A percentile compares a stretch with the other conserved stretches of the same genome.
These are phyloP conservation scores for Antheraea mylitta DNA, from an alignment of 1,140 invertebrate genomes.

Conservation along the genomic window DNA sequence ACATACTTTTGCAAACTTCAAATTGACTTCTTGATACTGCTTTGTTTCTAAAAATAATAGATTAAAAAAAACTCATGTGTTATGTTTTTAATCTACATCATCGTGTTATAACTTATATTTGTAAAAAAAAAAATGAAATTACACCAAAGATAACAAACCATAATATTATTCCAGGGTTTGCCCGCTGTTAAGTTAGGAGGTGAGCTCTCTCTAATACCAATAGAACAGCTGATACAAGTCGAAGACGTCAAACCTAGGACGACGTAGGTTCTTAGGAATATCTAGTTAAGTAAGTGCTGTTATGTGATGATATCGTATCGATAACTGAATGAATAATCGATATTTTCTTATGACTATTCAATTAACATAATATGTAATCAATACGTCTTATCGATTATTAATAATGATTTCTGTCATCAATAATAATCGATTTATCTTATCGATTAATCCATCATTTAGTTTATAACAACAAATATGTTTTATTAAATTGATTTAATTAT, in stretches of 20 bases:
- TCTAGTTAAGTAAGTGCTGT: constrained; percentile 3
- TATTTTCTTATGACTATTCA: too few species aligned
- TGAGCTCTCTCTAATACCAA: constrained; percentile 89
- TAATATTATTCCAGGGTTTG: constrained; percentile 65
- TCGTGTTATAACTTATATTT: too few species aligned
- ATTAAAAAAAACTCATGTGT: too few species aligned
- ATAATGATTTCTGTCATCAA: neutral
- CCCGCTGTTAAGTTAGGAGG: constrained; percentile 85
- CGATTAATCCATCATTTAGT: neutral
- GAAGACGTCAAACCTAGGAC: constrained; percentile 80
- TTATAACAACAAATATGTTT: neutral
- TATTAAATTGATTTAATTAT: too few species aligned
- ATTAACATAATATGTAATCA: too few species aligned
- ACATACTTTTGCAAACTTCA: too few species aligned
- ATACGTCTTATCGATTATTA: too few species aligned
- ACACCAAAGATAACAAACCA: too few species aligned
- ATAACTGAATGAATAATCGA: neutral
- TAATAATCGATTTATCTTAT: neutral
- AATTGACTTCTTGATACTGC: too few species aligned
- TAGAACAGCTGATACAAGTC: constrained; percentile 86
- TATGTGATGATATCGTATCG: neutral
- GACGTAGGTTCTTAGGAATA: neutral
- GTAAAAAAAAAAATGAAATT: too few species aligned
- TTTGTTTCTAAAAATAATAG: too few species aligned
- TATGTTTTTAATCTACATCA: too few species aligned